Conservation (phyloP, 2,888 invertebrate species). For the Lymantria monacha region DNA sequence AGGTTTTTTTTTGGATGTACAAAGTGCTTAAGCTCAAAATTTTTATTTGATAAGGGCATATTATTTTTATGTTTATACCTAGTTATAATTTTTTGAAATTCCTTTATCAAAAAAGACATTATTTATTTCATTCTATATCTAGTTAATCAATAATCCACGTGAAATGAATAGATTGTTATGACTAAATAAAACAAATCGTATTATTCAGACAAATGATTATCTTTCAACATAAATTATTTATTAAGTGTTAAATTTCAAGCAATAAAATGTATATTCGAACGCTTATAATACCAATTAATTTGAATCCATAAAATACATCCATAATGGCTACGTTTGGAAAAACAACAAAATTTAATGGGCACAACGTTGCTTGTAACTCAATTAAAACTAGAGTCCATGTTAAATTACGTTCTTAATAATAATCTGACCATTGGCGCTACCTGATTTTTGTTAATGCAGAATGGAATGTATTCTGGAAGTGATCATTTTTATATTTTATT, state of each 20-base stretch:
- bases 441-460: slow-evolving; percentile 45
- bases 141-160: too few relatives aligned
- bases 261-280: slow-evolving; percentile 16
- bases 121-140: too few relatives aligned
- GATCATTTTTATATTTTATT: slow-evolving; percentile 1
- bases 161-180: too few relatives aligned
- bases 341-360: slow-evolving; percentile 47
- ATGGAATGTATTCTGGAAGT: slow-evolving; percentile 40
- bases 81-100: too few relatives aligned
- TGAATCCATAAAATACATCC: slow-evolving; percentile 22
- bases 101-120: too few relatives aligned
- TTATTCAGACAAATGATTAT: too few relatives aligned
- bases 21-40: too few relatives aligned
- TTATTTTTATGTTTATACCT: too few relatives aligned
- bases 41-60: too few relatives aligned
- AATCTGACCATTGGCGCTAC: slow-evolving; percentile 56
- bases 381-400: slow-evolving; percentile 72
- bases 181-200: too few relatives aligned
- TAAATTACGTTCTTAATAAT: slow-evolving; percentile 69
- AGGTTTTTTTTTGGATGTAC: too few relatives aligned
- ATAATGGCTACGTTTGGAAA: slow-evolving; percentile 7
- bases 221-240: slow-evolving; percentile 5
- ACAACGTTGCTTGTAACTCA: slow-evolving; percentile 69
- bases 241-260: slow-evolving; percentile 12
- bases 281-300: slow-evolving; percentile 28